Evolutionary conservation across 2,888 invertebrate species (phyloP).

Genomic region (Chironomus tentans): DNA sequence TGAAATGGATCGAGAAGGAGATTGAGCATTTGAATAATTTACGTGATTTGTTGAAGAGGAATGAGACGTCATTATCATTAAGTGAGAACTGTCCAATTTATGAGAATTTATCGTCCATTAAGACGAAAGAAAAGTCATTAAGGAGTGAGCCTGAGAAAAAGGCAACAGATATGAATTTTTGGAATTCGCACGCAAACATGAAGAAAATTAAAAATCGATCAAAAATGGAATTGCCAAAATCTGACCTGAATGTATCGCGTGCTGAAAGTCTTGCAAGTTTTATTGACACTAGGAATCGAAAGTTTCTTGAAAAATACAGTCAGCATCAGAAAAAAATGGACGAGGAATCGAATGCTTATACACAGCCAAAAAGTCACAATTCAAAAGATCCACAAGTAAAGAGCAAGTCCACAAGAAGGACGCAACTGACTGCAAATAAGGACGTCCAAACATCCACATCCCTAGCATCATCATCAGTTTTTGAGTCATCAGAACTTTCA

Average conservation of each 20-base stretch:
- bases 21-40: conserved; percentile 23
- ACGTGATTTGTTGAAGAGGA: conserved; percentile 9
- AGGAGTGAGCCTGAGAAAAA: background rate
- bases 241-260: background rate
- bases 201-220: conserved; percentile 23
- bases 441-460: conserved; percentile 22
- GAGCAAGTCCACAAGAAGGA: background rate
- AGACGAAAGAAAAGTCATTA: background rate
- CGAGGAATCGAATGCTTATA: conserved; percentile 10
- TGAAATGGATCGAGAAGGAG: conserved; percentile 25
- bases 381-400: background rate
- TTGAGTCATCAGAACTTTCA: background rate
- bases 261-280: conserved; percentile 21
- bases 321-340: background rate
- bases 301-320: conserved; percentile 15
- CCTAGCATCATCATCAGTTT: conserved; percentile 10
- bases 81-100: background rate
- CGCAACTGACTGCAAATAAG: background rate
- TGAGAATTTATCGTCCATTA: conserved; percentile 6
- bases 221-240: conserved; percentile 9
- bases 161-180: background rate
- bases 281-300: conserved; percentile 3
- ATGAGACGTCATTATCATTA: conserved; percentile 10
- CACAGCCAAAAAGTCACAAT: background rate
- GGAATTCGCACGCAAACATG: conserved; percentile 12